Percentiles rank a stretch among this genome's conserved stretches.
Evolutionary conservation across 2,113 vertebrate species (phyloP).

Genomic region (Pristiophorus japonicus): DNA sequence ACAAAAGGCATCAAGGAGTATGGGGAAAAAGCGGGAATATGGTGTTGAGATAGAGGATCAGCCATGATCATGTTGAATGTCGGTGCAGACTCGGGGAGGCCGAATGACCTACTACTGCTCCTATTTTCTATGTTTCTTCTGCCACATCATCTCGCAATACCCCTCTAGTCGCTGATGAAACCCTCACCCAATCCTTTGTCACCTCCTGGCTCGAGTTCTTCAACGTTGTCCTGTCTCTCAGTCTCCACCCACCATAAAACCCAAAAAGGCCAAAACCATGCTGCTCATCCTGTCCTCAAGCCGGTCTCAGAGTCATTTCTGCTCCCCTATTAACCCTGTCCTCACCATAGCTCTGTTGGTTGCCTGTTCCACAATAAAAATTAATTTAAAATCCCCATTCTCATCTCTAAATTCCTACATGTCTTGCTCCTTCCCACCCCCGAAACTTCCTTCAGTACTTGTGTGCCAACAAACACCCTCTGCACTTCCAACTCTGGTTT

Average conservation of each 20-base stretch:
- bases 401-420: not conserved
- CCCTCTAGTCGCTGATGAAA: not conserved
- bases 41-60: too few species aligned
- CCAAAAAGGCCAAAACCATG: not conserved
- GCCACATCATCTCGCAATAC: not conserved
- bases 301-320: not conserved
- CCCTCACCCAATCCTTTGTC: not conserved
- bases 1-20: too few species aligned
- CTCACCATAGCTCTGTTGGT: not conserved
- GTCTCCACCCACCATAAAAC: not conserved
- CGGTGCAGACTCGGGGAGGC: too few species aligned
- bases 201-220: not conserved
- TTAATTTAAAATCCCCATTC: not conserved
- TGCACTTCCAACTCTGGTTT: not conserved
- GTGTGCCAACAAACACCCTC: not conserved
- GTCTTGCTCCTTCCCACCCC: not conserved
- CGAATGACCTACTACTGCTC: too few species aligned
- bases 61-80: too few species aligned
- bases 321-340: not conserved
- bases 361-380: not conserved
- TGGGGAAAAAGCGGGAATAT: too few species aligned
- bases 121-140: too few species aligned
- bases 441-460: not conserved
- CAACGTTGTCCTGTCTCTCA: not conserved
- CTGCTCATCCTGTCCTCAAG: not conserved